Evolutionary conservation across 2,113 vertebrate species (phyloP).

Genomic region (Cebus imitator): DNA sequence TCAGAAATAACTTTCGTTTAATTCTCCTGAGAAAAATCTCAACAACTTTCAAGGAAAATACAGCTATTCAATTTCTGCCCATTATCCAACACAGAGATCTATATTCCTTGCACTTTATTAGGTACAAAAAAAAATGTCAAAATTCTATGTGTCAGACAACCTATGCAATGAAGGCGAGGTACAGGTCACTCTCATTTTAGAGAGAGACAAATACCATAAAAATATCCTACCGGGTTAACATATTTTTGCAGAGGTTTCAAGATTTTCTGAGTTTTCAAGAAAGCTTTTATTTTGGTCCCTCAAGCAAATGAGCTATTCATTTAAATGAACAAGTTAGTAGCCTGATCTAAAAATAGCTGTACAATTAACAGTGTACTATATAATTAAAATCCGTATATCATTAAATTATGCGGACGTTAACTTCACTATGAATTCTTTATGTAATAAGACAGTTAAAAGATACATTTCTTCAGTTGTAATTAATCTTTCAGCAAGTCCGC

Average conservation of each 20-base stretch:
- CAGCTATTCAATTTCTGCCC: constrained; percentile 65
- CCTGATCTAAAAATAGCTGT: constrained; percentile 73
- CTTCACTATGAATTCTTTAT: constrained; percentile 80
- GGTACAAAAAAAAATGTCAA: constrained; percentile 25
- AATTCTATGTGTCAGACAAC: constrained; percentile 20
- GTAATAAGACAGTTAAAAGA: constrained; percentile 79
- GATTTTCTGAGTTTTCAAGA: constrained; percentile 40
- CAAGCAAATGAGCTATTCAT: constrained; percentile 63
- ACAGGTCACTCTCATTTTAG: constrained; percentile 11
- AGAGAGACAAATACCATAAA: not conserved
- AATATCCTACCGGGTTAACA: not conserved
- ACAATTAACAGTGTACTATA: constrained; percentile 71
- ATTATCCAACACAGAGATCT: constrained; percentile 57
- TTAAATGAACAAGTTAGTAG: constrained; percentile 70
- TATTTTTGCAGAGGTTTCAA: constrained; percentile 38
- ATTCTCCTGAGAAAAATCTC: constrained; percentile 67
- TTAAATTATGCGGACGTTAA: constrained; percentile 74
- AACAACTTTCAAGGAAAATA: constrained; percentile 72
- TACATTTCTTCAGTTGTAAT: constrained; percentile 74
- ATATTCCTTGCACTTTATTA: constrained; percentile 51
- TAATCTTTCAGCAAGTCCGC: constrained; percentile 73
- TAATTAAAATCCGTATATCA: constrained; percentile 72
- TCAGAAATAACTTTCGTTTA: constrained; percentile 72
- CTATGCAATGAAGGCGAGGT: not conserved
- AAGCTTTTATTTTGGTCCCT: constrained; percentile 50